Evolutionary conservation across 2,888 invertebrate genomes (phyloP).

Genomic region (Chesias legatella): DNA sequence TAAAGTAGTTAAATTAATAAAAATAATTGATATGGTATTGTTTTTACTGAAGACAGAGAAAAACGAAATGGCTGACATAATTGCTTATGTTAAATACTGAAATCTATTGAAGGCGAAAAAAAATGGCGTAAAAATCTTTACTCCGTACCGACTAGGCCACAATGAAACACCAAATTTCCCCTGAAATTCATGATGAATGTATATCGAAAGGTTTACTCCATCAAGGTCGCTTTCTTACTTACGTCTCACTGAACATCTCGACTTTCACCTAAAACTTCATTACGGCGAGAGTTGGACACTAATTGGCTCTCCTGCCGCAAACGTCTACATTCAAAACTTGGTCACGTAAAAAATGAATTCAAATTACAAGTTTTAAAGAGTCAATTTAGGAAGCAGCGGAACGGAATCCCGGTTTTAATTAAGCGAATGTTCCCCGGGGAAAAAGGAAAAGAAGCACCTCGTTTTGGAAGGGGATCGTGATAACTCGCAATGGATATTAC

Average conservation of each 20-base stretch:
- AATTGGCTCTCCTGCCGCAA: conserved; percentile 21
- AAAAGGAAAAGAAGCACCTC: conserved; percentile 25
- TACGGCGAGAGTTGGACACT: conserved; percentile 8
- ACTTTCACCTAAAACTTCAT: conserved; percentile 11
- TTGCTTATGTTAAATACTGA: too few relatives aligned
- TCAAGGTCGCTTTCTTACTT: conserved; percentile 1
- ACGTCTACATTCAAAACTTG: conserved; percentile 28
- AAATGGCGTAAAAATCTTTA: too few relatives aligned
- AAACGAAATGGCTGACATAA: too few relatives aligned
- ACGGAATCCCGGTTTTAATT: conserved; percentile 48
- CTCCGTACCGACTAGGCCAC: neutral
- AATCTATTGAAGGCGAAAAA: too few relatives aligned
- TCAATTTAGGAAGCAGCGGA: conserved; percentile 51
- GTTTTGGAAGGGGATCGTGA: conserved; percentile 13
- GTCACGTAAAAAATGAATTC: conserved; percentile 44
- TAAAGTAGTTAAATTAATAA: too few relatives aligned
- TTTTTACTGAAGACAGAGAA: too few relatives aligned
- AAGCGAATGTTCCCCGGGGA: conserved; percentile 38
- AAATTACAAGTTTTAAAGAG: conserved; percentile 61
- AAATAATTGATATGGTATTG: too few relatives aligned
- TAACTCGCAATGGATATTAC: conserved; percentile 6
- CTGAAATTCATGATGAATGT: too few relatives aligned
- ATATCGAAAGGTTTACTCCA: neutral
- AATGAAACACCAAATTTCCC: neutral
- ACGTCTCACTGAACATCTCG: neutral